phyloP scores from a whole-genome alignment of 2,113 vertebrate species.

The Stomatorhinus ivindoensis region DNA sequence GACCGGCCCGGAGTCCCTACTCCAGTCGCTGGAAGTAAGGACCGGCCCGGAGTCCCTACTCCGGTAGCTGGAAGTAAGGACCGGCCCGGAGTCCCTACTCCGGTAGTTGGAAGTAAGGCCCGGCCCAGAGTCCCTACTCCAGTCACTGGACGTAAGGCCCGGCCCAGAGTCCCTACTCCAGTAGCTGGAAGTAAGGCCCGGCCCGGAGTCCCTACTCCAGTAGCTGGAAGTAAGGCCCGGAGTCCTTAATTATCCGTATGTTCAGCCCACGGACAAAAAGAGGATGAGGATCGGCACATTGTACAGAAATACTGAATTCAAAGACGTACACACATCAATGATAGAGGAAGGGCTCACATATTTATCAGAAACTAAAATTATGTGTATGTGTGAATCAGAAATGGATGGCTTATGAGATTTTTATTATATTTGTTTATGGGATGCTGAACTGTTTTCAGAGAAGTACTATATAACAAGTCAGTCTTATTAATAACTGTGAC shows the following conservation, averaged over 20 bases:
- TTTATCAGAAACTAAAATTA: constrained; percentile 29
- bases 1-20: constrained; percentile 25
- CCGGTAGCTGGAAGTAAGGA: constrained; percentile 23
- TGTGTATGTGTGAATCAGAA: background rate
- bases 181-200: constrained; percentile 22
- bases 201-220: no score
- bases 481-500: background rate
- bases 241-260: constrained; percentile 51
- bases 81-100: constrained; percentile 26
- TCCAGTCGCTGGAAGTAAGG: constrained; percentile 23
- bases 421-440: background rate
- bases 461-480: background rate
- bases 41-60: constrained; percentile 25
- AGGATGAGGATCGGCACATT: constrained; percentile 11
- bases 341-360: background rate
- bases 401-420: background rate
- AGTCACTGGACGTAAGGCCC: constrained; percentile 22
- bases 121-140: constrained; percentile 25
- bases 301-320: background rate
- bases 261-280: constrained; percentile 34
- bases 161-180: constrained; percentile 26
- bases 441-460: background rate
- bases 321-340: background rate
- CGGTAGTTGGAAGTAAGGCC: constrained; percentile 23
- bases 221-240: no score